Evolutionary conservation across 1,140 invertebrate genomes (phyloP), one percentile per base, ranked within the genome.

Genomic region (Linepithema humile): DNA sequence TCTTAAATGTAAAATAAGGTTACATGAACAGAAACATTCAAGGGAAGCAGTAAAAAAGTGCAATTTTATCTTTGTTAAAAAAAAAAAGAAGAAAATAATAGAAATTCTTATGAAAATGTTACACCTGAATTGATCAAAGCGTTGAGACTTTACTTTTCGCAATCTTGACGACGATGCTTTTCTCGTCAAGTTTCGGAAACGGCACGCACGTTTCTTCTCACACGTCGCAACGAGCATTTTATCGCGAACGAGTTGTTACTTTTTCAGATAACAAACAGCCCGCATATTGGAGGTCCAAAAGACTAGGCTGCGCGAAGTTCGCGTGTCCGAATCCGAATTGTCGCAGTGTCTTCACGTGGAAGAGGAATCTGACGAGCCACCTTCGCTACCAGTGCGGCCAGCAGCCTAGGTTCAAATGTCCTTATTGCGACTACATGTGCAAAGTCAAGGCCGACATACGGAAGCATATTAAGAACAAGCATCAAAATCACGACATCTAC

Each of bases 331-430:
- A 95, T 60, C 82, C 73, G 17, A 90, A 86, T 53, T 92, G 91
- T 50, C 77, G 43, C 0, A 91, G 88, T 67, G 83, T 87, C 2
- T 92, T 91, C 83, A 72, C 69, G n/a, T 86, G 87, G 73, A 92
- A 88, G 70, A 82, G 45, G 26, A 90, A 90, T 40, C 35, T 97
- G 93, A 94, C 95, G 1, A 95, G 96, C 5, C 92, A 93, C 45
- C 84, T 91, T 12, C 88, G 87, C 0, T 94, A 93, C 85, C 94
- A 95, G 85, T 95, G 95, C 84, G 95, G 95, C 4, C 93, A 95
- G 59, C 94, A 95, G 78, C 95, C 95, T 5, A 91, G 94, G 60
- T 95, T 95, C 87, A 93, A 94, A 62, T 96, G 95, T 86, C 94
- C 93, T 12, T 89, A 93, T 67, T 95, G 95, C 80, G 64, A 88